Conservation (phyloP, 2,113 vertebrate genomes). For the Peromyscus californicus region DNA sequence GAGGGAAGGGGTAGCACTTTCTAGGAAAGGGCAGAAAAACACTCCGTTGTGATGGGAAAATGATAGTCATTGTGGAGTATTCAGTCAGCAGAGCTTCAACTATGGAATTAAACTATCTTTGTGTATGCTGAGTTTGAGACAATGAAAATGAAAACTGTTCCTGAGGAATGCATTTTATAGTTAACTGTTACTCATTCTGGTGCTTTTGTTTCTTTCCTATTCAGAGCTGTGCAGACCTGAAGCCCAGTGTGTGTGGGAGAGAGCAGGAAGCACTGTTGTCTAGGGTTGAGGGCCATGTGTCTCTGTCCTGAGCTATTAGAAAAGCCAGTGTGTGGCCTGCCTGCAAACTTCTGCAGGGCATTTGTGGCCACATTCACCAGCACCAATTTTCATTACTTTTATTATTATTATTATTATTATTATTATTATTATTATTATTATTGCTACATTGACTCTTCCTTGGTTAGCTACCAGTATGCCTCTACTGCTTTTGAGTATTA, state of each 20-base stretch:
- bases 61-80: not conserved
- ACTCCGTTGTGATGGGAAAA: slow-evolving; percentile 23
- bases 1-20: not conserved
- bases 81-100: not conserved
- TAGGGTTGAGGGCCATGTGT: not conserved
- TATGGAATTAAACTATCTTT: slow-evolving; percentile 48
- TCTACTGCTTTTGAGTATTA: slow-evolving; percentile 18
- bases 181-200: not conserved
- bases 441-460: not conserved
- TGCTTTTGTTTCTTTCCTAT: not conserved
- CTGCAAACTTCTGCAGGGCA: not conserved
- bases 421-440: not conserved
- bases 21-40: not conserved
- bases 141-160: not conserved
- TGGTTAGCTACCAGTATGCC: not conserved
- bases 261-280: not conserved
- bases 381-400: not conserved
- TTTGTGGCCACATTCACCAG: not conserved
- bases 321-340: not conserved
- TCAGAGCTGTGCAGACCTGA: not conserved
- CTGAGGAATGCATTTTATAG: not conserved
- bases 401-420: not conserved
- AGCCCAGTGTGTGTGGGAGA: not conserved
- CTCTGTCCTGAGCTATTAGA: too few species aligned
- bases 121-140: not conserved